Base-by-base conservation (phyloP, 2,113 vertebrate species). In the Tachysurus fulvidraco region DNA sequence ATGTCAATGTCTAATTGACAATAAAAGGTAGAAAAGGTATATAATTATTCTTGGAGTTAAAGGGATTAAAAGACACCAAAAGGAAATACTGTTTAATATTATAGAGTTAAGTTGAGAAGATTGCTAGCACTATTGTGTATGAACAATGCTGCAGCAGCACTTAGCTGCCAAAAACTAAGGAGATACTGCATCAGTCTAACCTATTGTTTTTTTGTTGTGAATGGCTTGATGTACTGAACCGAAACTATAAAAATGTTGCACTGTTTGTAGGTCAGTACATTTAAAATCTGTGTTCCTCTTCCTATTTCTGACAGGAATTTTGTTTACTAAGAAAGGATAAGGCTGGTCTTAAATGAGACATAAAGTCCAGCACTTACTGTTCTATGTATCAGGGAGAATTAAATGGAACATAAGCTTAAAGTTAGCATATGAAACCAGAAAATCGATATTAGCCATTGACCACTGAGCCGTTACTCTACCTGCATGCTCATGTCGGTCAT, bases 401-500 rank as follows among this genome's bases (percentile, higher is more conserved):
- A 36, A 78, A 60, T 60, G 44, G 14, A 2, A 64, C 36, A 78
- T 78, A 55, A 28, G 46, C 14, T 46, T 23, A 64, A 28, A 14
- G 76, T 81, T 86, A 46, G 10, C 54, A 69, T 86, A 55, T 23
- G n/a, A 71, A 81, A 28, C 44, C 21, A 36, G 19, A 81, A 16
- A 60, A 19, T 36, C 52, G 54, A 71, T 69, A 67, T 14, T 30
- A 71, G 64, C 30, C 36, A 41, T 41, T 21, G 54, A 36, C 17
- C 16, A 50, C 8, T 80, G 54, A 59, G 9, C 25, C 25, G 12
- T 80, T 17, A 41, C 54, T 86, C 25, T 55, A 65, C 80, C 44
- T 77, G 59, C 81, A 60, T 60, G 71, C 52, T 69, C n/a, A 54
- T 80, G 28, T 88, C 64, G 84, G 52, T 57, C 57, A 64, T 64